A percentile compares a stretch with the other conserved stretches of the same genome.
These are phyloP conservation scores for Sorex araneus DNA, from an alignment of 2,113 vertebrate species.

Conservation along the genomic window DNA sequence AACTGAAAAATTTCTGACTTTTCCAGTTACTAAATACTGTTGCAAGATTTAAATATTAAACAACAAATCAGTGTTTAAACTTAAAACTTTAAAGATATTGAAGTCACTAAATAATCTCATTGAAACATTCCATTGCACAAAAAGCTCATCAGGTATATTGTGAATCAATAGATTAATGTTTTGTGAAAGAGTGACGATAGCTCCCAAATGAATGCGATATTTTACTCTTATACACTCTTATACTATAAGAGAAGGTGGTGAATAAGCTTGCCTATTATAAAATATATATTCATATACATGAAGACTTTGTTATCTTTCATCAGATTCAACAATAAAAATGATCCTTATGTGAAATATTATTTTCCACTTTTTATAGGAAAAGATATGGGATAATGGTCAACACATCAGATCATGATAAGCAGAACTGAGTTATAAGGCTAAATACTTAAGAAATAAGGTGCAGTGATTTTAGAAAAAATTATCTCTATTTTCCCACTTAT, in stretches of 20 bases:
- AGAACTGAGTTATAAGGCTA: neutral
- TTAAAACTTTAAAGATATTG: constrained; percentile 16
- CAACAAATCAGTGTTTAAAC: neutral
- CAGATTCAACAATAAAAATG: too few species aligned
- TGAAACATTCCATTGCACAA: neutral
- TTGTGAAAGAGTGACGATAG: constrained; percentile 6
- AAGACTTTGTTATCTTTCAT: too few species aligned
- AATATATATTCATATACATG: too few species aligned
- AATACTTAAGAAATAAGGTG: neutral
- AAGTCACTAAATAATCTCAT: neutral
- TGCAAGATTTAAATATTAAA: neutral
- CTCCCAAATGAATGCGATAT: neutral
- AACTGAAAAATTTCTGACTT: neutral
- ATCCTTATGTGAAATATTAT: too few species aligned
- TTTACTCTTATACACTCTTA: neutral
- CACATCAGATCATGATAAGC: neutral
- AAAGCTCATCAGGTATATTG: neutral
- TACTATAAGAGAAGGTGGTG: too few species aligned
- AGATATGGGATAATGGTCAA: neutral
- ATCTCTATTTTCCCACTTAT: neutral
- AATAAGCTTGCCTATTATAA: too few species aligned
- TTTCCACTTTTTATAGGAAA: neutral
- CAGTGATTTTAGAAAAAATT: neutral
- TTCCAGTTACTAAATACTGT: neutral
- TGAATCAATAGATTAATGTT: neutral